phyloP scores from a whole-genome alignment of 2,113 vertebrate genomes.

The Cathartes aura region DNA sequence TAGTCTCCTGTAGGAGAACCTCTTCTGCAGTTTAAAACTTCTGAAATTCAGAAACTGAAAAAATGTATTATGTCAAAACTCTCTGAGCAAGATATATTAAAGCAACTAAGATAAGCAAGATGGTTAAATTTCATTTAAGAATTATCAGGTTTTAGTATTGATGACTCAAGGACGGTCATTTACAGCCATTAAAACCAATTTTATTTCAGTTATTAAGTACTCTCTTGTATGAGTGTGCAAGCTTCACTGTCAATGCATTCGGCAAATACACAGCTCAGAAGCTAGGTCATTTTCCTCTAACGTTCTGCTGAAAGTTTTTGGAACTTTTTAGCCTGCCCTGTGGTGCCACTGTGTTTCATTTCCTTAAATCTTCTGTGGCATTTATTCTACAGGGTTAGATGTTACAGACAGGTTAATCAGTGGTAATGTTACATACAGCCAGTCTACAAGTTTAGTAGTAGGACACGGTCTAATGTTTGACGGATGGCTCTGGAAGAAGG shows the following conservation, averaged over 20 bases:
- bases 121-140: background rate
- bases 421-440: background rate
- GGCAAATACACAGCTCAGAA: background rate
- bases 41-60: constrained; percentile 1
- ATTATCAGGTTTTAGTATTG: background rate
- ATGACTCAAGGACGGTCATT: background rate
- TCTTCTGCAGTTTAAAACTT: background rate
- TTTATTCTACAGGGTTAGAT: background rate
- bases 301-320: background rate
- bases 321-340: background rate
- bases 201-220: background rate
- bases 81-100: background rate
- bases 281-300: background rate
- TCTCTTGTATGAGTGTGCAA: background rate
- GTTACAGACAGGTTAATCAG: background rate
- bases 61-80: background rate
- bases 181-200: background rate
- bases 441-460: background rate
- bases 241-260: background rate
- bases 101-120: background rate
- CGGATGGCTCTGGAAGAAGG: background rate
- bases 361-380: background rate
- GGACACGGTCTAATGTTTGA: background rate
- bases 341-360: background rate
- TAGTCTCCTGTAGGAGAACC: background rate